Percentiles rank a stretch among this genome's conserved stretches.
Conservation (phyloP, 1,140 invertebrate genomes). For the Theocolax elegans region DNA sequence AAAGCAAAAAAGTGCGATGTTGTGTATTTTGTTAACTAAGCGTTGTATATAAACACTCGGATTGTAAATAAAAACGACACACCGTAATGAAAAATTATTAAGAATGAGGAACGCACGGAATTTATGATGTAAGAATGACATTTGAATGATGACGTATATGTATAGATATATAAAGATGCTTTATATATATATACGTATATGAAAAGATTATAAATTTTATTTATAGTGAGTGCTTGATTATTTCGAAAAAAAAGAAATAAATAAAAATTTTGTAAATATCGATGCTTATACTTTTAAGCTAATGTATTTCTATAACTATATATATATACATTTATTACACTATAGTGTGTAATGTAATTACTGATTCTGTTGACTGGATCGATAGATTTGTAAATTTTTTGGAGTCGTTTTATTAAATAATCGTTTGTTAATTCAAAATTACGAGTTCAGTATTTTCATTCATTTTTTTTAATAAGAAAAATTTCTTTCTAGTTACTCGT, state of each 20-base stretch:
- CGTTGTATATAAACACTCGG: slow-evolving; percentile 21
- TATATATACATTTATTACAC: not conserved
- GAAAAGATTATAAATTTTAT: too few relatives aligned
- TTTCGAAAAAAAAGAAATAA: too few relatives aligned
- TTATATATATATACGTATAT: too few relatives aligned
- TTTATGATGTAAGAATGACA: not conserved
- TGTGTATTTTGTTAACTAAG: slow-evolving; percentile 15
- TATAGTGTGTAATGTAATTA: not conserved
- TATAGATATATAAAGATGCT: too few relatives aligned
- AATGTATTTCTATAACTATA: not conserved
- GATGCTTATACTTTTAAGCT: too few relatives aligned
- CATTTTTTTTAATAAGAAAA: not conserved
- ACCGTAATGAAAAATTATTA: not conserved
- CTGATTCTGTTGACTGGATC: not conserved
- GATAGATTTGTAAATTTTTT: not conserved
- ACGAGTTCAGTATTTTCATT: slow-evolving; percentile 30
- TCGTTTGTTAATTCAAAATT: slow-evolving; percentile 10
- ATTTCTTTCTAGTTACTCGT: too few relatives aligned
- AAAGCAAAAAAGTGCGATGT: too few relatives aligned
- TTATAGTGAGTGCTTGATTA: too few relatives aligned
- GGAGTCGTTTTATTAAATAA: not conserved
- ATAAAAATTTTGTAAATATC: too few relatives aligned
- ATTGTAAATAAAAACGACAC: slow-evolving; percentile 33
- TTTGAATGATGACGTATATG: not conserved
- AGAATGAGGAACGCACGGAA: not conserved